Evolutionary conservation across 2,797 vertebrate species (phyloP), one percentile per base, ranked within the genome.

Genomic region (Cygnus olor): DNA sequence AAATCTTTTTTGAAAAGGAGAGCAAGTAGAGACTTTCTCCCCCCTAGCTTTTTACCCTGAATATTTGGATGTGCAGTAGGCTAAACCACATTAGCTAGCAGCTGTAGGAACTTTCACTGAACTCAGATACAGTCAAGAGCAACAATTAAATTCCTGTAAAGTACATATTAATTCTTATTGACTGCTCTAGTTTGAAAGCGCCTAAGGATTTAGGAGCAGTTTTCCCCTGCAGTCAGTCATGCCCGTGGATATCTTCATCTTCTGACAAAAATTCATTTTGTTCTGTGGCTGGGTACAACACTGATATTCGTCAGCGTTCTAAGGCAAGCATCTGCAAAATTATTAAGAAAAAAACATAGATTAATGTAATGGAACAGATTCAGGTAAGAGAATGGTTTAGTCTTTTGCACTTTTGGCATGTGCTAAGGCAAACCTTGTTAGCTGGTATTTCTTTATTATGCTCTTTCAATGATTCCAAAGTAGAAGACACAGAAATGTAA

Each of bases 271-370:
- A 78, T 18, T 54, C 19, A 9, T 47, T 51, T 69, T 85, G 36
- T 53, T 21, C 40, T 7, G 13, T 28, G 44, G 7, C 44, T 49
- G 63, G 47, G n/a, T 60, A 18, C 53, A 54, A 5, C 0, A 0
- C 27, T 56, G 68, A n/a, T 73, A 38, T 32, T 93, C 5, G 36
- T 84, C 47, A 34, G 11, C 8, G 21, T 24, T 42, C 69, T 56
- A 11, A 56, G 40, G 30, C 11, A 30, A 16, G 20, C 15, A 14
- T 54, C 54, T 54, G 21, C 6, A 24, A 72, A 32, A 54, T 30
- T 54, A 42, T 44, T 44, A 42, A 30, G 30, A 32, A 42, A 30
- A 44, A 32, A 71, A 51, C 30, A 12, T 15, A 24, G 9, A 51
- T 38, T 38, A 51, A 51, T 38, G 11, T 44, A 64, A 64, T 42